Evolutionary conservation across 2,113 vertebrate species (phyloP), one percentile per base, ranked within the genome.

Genomic region (Manacus vitellinus): DNA sequence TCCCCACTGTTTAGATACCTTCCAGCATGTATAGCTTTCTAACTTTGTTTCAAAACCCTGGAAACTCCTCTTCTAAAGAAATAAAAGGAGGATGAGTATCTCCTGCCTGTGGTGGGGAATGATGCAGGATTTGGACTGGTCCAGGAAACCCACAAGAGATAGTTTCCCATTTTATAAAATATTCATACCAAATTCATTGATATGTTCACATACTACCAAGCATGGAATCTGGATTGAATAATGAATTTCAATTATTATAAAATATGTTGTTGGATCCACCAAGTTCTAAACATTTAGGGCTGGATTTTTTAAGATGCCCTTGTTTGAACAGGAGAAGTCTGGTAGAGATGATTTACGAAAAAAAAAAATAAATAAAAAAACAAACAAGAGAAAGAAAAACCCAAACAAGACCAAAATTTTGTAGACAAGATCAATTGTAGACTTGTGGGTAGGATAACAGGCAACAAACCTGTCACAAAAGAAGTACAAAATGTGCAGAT

Each of bases 1-100:
- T 41, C 8, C 2, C 6, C 8, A 46, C 4, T 3, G 0, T 5
- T 70, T 46, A 76, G 41, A 54, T 46, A 49, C 12, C 2, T 56
- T 73, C 31, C n/a, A 86, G 14, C 13, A 67, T 12, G 18, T 37
- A 43, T 5, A 65, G 11, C 5, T 72, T 71, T 82, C 41, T n/a
- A 77, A 24, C 1, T 10, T 76, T 78, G 4, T 54, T 73, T 79
- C 33, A 33, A 85, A 88, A 73, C 24, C 18, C 37, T 59, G 61
- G 33, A 70, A 76, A 80, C 4, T n/a, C 14, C 23, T 56, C 7
- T 46, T 58, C 44, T 3, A 7, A 66, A 47, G 7, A 8, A 54
- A 55, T 7, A 67, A 80, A 76, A 91, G 23, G 4, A 54, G 9
- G 7, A 62, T 33, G 8, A 44, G 2, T 51, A 66, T 44, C 23